Conservation (phyloP, 2,113 vertebrate species). For the Oceanites oceanicus region DNA sequence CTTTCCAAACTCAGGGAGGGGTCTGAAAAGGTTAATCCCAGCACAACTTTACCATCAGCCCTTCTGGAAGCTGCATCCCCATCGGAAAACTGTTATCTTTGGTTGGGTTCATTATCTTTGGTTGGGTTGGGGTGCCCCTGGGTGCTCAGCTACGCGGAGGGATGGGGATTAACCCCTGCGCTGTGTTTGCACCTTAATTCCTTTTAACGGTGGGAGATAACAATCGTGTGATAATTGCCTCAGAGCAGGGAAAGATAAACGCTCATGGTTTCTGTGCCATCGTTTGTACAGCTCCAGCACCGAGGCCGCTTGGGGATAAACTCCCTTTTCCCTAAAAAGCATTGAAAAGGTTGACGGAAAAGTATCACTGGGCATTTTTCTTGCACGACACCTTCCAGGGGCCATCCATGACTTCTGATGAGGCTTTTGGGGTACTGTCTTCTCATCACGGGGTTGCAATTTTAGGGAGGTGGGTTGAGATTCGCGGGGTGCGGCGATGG, state of each 20-base stretch:
- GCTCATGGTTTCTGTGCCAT: neutral
- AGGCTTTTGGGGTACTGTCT: neutral
- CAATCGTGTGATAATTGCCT: neutral
- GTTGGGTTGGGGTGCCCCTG: neutral
- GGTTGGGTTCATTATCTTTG: neutral
- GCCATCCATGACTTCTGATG: rapidly evolving
- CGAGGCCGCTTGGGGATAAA: rapidly evolving
- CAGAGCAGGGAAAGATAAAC: neutral
- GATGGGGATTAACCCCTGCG: neutral
- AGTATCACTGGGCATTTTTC: rapidly evolving
- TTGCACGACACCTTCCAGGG: rapidly evolving
- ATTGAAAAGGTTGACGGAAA: neutral
- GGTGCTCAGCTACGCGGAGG: neutral
- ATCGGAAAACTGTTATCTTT: neutral
- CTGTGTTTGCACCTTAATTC: neutral
- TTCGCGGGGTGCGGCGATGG: rapidly evolving
- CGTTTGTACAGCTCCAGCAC: neutral
- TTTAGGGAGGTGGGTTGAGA: neutral
- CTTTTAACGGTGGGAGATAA: neutral
- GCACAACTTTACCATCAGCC: neutral
- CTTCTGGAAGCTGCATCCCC: neutral
- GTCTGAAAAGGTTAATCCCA: constrained; percentile 25
- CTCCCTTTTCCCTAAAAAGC: neutral
- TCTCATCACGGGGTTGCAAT: rapidly evolving
- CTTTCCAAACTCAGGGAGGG: neutral